Conservation (phyloP, 2,113 vertebrate genomes). For the Takifugu flavidus region DNA sequence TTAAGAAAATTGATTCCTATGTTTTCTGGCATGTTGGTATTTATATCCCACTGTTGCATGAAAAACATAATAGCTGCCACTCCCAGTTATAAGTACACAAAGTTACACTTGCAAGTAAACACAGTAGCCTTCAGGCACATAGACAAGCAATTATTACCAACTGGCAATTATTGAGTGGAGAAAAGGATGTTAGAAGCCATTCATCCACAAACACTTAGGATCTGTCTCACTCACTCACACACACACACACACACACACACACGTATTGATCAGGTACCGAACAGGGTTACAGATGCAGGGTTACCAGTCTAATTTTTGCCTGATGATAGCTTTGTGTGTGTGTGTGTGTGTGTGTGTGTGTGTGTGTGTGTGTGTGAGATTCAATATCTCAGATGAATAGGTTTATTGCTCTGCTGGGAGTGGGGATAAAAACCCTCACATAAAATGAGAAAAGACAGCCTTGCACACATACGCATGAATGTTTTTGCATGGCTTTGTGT, state of each 20-base stretch:
- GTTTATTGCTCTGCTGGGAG: conserved; percentile 62
- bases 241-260: conserved; percentile 10
- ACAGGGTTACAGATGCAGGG: conserved; percentile 44
- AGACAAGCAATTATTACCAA: conserved; percentile 64
- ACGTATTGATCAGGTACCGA: conserved; percentile 62
- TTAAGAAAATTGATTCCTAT: conserved; percentile 49
- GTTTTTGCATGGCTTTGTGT: background rate
- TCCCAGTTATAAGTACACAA: conserved; percentile 34
- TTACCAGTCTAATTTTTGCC: conserved; percentile 70
- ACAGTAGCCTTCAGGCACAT: conserved; percentile 55
- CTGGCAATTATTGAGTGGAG: conserved; percentile 57
- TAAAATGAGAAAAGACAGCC: conserved; percentile 55
- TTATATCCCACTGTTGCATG: conserved; percentile 43
- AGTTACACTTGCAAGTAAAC: conserved; percentile 43
- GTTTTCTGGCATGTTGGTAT: conserved; percentile 41
- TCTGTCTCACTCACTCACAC: background rate
- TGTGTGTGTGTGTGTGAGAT: conserved; percentile 35
- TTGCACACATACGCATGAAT: conserved; percentile 8
- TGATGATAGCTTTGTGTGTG: conserved; percentile 57
- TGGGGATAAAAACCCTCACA: conserved; percentile 54
- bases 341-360: conserved; percentile 11
- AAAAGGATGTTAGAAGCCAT: conserved; percentile 51
- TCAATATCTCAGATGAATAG: conserved; percentile 69
- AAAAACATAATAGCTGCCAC: conserved; percentile 47
- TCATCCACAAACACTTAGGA: background rate